A percentile compares a stretch with the other conserved stretches of the same genome.
phyloP scores from a whole-genome alignment of 2,888 invertebrate species.

The Cistogaster globosa region DNA sequence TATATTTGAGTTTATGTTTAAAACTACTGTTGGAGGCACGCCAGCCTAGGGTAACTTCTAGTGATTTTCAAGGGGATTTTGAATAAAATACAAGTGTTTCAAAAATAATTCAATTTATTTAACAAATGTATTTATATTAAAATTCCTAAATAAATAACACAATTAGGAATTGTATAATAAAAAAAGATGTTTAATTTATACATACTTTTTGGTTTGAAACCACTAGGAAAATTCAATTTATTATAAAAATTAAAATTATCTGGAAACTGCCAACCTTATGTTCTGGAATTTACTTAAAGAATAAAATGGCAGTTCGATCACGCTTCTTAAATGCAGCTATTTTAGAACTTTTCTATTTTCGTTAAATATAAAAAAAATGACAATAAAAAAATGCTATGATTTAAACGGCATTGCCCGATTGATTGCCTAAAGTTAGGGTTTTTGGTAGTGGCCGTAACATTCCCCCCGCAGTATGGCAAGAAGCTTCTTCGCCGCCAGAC shows the following conservation, averaged over 20 bases:
- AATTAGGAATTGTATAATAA: slow-evolving; percentile 4
- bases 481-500: neutral
- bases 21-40: slow-evolving; percentile 1
- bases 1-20: too few relatives aligned
- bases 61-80: slow-evolving; percentile 1
- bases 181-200: neutral
- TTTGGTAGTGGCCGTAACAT: neutral
- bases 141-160: slow-evolving; percentile 11
- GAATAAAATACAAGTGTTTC: slow-evolving; percentile 1
- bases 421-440: neutral
- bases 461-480: slow-evolving; percentile 21
- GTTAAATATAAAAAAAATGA: neutral
- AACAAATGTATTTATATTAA: neutral
- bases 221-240: neutral
- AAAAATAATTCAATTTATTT: neutral
- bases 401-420: neutral
- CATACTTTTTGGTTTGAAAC: slow-evolving; percentile 14
- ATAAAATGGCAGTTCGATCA: neutral
- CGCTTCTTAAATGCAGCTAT: neutral
- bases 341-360: neutral
- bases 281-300: neutral
- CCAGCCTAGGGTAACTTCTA: slow-evolving; percentile 1
- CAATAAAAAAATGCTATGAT: neutral
- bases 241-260: neutral
- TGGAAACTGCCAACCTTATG: neutral